Evolutionary conservation across 2,113 vertebrate species (phyloP).

Genomic region (Ophthalmolycus amberensis): DNA sequence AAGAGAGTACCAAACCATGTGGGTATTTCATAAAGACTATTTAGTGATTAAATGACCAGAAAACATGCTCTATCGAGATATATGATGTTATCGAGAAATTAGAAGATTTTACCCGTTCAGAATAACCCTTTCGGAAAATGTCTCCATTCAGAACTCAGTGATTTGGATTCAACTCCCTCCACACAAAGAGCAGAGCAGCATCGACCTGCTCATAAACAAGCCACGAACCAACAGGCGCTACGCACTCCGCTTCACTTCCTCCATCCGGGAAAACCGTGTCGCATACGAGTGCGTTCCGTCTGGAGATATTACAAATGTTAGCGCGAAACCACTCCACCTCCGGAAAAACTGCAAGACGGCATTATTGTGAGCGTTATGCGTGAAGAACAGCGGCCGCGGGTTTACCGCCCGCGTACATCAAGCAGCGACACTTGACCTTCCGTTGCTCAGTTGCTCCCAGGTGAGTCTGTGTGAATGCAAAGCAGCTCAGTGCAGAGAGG

Average conservation of each 20-base stretch:
- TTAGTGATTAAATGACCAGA: not conserved
- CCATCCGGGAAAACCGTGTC: not conserved
- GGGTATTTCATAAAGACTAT: not conserved
- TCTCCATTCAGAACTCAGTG: not conserved
- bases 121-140: not conserved
- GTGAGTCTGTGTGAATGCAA: constrained; percentile 39
- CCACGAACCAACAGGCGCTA: not conserved
- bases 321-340: not conserved
- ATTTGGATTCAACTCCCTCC: not conserved
- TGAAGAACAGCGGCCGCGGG: not conserved
- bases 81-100: no score
- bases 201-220: not conserved
- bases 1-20: not conserved
- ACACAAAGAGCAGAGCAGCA: not conserved
- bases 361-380: not conserved
- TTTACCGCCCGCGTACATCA: not conserved
- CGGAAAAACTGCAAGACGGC: not conserved
- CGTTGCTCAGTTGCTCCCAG: constrained; percentile 24
- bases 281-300: not conserved
- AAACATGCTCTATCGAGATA: no score
- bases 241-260: not conserved
- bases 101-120: no score
- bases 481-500: constrained; percentile 9
- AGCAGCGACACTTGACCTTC: constrained; percentile 37
- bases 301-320: not conserved